phyloP scores from a whole-genome alignment of 2,113 vertebrate genomes.

The Cyphomyrus discorhynchus region DNA sequence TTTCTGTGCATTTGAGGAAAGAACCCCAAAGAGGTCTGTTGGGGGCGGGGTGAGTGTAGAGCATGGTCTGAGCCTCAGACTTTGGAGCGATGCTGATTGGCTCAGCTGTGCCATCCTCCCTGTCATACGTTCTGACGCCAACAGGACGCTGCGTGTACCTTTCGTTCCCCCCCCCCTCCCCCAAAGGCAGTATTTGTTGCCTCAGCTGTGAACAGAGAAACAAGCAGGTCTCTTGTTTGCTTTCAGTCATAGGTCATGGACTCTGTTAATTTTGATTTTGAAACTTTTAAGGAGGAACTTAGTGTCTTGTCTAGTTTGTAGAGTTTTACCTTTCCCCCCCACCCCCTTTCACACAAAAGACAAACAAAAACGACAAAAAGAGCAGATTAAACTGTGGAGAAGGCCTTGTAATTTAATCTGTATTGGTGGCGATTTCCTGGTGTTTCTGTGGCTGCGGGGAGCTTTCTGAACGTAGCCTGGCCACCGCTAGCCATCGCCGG shows the following conservation, averaged over 20 bases:
- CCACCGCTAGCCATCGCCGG: neutral
- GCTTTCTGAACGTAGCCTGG: neutral
- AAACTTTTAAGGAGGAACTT: conserved; percentile 32
- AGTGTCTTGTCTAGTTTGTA: conserved; percentile 51
- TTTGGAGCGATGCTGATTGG: conserved; percentile 12
- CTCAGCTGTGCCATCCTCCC: neutral
- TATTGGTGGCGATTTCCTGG: neutral
- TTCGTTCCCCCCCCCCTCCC: neutral
- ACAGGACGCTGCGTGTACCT: conserved; percentile 24
- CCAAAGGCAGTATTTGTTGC: conserved; percentile 33
- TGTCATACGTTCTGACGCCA: conserved; percentile 30
- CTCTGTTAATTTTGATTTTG: conserved; percentile 36
- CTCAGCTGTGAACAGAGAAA: conserved; percentile 30
- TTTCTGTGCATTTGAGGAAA: neutral
- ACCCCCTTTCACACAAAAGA: conserved; percentile 25
- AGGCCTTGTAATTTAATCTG: neutral
- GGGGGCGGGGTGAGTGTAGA: neutral
- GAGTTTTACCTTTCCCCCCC: conserved; percentile 40
- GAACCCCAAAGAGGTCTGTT: neutral
- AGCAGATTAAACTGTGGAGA: conserved; percentile 28
- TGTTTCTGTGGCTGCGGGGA: neutral
- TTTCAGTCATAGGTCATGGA: conserved; percentile 42
- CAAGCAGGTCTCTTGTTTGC: conserved; percentile 44
- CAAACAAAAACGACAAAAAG: conserved; percentile 16
- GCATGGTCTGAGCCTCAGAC: neutral